These are phyloP conservation scores for Beris morrisii DNA, from an alignment of 2,888 invertebrate species.

Conservation along the genomic window DNA sequence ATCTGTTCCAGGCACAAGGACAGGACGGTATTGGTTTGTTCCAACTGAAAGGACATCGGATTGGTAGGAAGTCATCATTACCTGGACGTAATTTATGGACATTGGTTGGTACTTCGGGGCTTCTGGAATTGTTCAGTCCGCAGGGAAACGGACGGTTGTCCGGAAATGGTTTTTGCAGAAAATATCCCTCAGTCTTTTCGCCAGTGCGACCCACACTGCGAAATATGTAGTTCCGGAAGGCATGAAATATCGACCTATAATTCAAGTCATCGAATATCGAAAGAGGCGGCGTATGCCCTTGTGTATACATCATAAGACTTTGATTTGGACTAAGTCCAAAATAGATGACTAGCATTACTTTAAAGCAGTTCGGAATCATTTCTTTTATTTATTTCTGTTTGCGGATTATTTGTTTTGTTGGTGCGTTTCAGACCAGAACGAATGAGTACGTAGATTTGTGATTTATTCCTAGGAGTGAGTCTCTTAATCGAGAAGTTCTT, in stretches of 20 bases:
- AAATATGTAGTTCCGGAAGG: constrained; percentile 42
- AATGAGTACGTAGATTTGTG: too few relatives aligned
- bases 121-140: constrained; percentile 42
- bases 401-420: too few relatives aligned
- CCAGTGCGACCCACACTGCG: constrained; percentile 41
- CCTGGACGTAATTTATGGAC: constrained; percentile 58
- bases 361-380: constrained; percentile 33
- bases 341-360: constrained; percentile 39
- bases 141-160: constrained; percentile 47
- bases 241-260: constrained; percentile 41
- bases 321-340: constrained; percentile 36
- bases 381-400: constrained; percentile 20
- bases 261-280: constrained; percentile 39
- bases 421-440: too few relatives aligned
- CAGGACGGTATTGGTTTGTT: constrained; percentile 2
- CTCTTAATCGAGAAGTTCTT: constrained; percentile 21
- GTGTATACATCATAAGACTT: constrained; percentile 29
- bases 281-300: constrained; percentile 33
- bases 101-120: constrained; percentile 52
- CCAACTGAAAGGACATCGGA: neutral
- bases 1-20: neutral
- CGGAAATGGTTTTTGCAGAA: constrained; percentile 42
- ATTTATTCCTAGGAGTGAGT: constrained; percentile 9
- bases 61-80: constrained; percentile 21
- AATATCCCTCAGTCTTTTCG: constrained; percentile 36